phyloP scores from a whole-genome alignment of 2,888 invertebrate genomes.

The Andrena haemorrhoa region DNA sequence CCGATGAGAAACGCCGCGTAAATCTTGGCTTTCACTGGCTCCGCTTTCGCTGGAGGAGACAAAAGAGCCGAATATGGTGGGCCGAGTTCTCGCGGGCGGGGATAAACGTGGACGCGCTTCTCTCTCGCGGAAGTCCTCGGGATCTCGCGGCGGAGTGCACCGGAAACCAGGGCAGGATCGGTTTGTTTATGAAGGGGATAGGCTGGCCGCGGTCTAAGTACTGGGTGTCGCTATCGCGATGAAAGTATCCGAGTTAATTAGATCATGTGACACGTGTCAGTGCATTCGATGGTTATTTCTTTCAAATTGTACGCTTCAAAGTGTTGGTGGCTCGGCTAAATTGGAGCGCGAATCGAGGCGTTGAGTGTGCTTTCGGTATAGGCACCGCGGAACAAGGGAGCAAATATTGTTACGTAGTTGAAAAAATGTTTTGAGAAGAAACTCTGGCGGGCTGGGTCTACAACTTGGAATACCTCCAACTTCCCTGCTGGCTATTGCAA shows the following conservation, averaged over 20 bases:
- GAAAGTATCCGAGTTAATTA: conserved; percentile 39
- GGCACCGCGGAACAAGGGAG: conserved; percentile 1
- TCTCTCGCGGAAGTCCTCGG: conserved; percentile 13
- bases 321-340: neutral
- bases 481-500: conserved; percentile 50
- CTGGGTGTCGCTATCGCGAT: conserved; percentile 29
- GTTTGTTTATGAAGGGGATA: conserved; percentile 38
- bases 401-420: conserved; percentile 34
- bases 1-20: conserved; percentile 4
- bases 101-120: neutral
- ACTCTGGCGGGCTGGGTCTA: conserved; percentile 47
- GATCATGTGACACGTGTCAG: conserved; percentile 45
- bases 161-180: conserved; percentile 12
- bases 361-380: neutral
- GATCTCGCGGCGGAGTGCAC: conserved; percentile 18
- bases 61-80: conserved; percentile 14
- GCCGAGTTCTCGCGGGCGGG: neutral
- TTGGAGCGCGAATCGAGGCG: neutral
- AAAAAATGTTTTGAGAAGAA: conserved; percentile 55
- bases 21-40: conserved; percentile 19
- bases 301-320: too few relatives aligned
- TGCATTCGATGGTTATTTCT: neutral
- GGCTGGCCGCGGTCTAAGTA: conserved; percentile 12
- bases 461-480: conserved; percentile 65
- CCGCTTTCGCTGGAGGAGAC: conserved; percentile 23